Evolutionary conservation across 2,888 invertebrate genomes (phyloP), one percentile per base, ranked within the genome.

Genomic region (Fragum fragum): DNA sequence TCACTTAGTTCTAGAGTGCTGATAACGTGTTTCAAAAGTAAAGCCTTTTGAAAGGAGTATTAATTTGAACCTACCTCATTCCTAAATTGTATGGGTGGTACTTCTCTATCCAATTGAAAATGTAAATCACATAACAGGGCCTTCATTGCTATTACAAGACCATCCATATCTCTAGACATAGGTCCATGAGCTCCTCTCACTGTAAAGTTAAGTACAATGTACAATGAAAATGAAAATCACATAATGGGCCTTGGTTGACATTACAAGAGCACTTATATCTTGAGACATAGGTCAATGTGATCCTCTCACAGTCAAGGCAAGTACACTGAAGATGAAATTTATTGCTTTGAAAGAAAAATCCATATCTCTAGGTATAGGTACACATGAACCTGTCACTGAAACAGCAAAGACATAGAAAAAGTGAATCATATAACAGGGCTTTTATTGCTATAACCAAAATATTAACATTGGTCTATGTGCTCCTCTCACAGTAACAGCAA

Each of bases 211-310:
- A 47, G 11, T 28, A 3, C 93, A 79, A 1, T 76, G 59, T 5
- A 90, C 90, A 81, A 94, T 89, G 76, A 52, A 90, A 92, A 81
- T 94, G 90, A 6, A 82, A 73, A 21, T 91, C 91, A 69, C 88
- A 90, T 21, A 93, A 86, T 7, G 91, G 53, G 21, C 91, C 86
- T 70, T 36, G n/a, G n/a, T 90, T 9, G 85, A 82, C 18, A 84
- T 23, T 23, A 92, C 90, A 32, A 94, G 87, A 14, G 91, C 89
- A 32, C 91, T 89, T 26, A 93, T 91, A 83, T 92, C 92, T 59
- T 90, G 79, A 3, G 92, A 91, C 89, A 95, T 86, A 2, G 94
- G 92, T 2, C 95, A 94, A n/a, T 90, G 80, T 2, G 90, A 87
- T 2, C 91, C 86, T 5, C 73, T 79, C 39, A 94, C 94, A 91